Base-by-base conservation (phyloP, 2,113 vertebrate species). In the Protobothrops flavoviridis region DNA sequence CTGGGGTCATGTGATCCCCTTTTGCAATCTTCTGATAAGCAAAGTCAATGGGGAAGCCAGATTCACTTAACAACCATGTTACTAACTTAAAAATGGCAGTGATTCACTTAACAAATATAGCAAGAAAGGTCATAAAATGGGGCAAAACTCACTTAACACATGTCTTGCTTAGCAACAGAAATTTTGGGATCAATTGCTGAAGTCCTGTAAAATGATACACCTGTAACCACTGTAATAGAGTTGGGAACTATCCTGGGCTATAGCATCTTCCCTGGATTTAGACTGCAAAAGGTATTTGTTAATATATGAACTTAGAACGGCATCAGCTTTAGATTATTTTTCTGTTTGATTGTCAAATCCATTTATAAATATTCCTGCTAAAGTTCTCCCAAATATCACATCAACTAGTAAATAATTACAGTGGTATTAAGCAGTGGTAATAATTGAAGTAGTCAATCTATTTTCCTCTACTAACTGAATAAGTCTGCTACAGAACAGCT, bases 401-500 rank as follows among this genome's bases (percentile, higher is more conserved):
- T 57, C 23, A 74, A 33, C n/a, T 55, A 81, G 9, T 1, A 90
- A 86, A 53, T 86, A 39, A 86, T 90, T 90, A 39, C 43, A 85
- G 15, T 69, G 29, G 4, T 52, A 61, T 90, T 85, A 89, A 39
- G 13, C 56, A 61, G 39, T 15, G 43, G 13, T 12, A 59, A n/a
- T 39, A 57, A 56, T 12, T 45, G 39, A 45, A 85, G 29, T 39
- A 85, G 57, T 57, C 6, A 91, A 56, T 85, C 26, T 91, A 17
- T 45, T 57, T 57, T 57, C 74, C 74, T 81, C 91, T 91, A 39
- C 20, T 26, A 1, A 81, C 11, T 86, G 74, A 13, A 61, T 52
- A 90, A 50, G 61, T 86, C 92, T 17, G 17, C 4, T 7, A 15
- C 23, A 39, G 2, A 88, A 24, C 0, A n/a, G 0, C 1, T 0